Percentiles rank a stretch among this genome's conserved stretches.
Conservation (phyloP, 2,113 vertebrate species). For the Numenius arquata region DNA sequence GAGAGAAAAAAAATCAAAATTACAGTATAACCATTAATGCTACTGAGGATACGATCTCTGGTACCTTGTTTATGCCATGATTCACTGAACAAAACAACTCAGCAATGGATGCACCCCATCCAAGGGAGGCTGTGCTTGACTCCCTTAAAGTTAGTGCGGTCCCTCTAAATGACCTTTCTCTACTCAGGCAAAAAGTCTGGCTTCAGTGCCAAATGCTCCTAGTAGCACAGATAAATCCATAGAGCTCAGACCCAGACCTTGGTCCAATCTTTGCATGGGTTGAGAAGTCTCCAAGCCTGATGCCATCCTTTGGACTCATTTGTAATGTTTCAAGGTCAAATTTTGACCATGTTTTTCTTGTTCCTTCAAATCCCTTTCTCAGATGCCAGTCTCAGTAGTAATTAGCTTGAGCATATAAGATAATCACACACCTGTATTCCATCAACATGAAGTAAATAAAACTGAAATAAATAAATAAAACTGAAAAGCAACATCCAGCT, state of each 20-base stretch:
- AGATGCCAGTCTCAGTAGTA: background rate
- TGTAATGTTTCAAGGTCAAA: slow-evolving; percentile 3
- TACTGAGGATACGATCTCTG: rapidly evolving
- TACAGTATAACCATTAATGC: background rate
- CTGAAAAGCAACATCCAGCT: background rate
- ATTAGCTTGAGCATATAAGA: background rate
- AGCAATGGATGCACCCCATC: too few species aligned
- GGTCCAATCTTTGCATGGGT: background rate
- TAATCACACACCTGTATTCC: background rate
- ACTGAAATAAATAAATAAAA: background rate
- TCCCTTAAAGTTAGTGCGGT: background rate
- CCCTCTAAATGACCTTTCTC: background rate
- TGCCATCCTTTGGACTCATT: background rate
- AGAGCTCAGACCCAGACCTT: background rate
- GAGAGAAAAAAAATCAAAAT: background rate
- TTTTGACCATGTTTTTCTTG: slow-evolving; percentile 17
- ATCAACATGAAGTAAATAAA: background rate
- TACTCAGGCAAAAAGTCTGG: background rate
- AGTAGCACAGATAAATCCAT: background rate
- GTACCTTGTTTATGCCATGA: background rate
- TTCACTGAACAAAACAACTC: background rate
- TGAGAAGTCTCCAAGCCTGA: background rate
- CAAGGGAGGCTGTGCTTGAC: background rate
- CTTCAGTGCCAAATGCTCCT: background rate
- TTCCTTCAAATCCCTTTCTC: slow-evolving; percentile 11